phyloP scores from a whole-genome alignment of 64 coral and sea anemone species.

The Montipora efflorescens region DNA sequence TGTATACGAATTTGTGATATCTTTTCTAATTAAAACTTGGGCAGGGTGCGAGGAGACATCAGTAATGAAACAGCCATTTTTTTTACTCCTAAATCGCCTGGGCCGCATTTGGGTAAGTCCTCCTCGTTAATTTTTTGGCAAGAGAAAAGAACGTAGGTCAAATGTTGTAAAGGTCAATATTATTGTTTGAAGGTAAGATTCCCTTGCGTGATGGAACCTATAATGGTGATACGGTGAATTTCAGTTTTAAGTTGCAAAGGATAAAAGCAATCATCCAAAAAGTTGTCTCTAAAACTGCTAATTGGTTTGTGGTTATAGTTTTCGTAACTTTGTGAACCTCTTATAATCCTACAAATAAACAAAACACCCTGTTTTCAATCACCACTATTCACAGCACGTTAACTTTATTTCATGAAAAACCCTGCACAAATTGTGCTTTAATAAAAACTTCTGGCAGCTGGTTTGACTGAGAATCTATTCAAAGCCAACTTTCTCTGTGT shows the following conservation, averaged over 20 bases:
- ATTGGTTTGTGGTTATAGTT: constrained; percentile 15
- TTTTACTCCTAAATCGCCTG: not conserved
- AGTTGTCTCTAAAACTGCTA: not conserved
- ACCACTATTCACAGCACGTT: not conserved
- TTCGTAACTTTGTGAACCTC: not conserved
- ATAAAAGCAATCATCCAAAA: constrained; percentile 7
- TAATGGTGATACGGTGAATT: not conserved
- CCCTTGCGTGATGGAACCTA: not conserved
- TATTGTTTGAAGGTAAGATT: not conserved
- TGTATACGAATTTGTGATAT: constrained; percentile 34
- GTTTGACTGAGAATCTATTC: not conserved
- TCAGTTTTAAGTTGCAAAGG: not conserved
- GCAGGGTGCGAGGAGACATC: not conserved
- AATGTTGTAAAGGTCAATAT: not conserved
- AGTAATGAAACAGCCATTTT: not conserved
- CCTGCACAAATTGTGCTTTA: no score
- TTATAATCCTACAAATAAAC: not conserved
- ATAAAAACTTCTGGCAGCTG: not conserved
- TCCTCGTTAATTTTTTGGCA: not conserved
- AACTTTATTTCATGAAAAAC: no score
- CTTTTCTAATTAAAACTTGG: constrained; percentile 21
- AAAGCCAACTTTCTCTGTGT: not conserved
- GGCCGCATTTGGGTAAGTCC: not conserved
- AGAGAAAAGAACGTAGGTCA: not conserved
- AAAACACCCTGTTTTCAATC: not conserved